These are phyloP conservation scores for Microtus montanus DNA, from an alignment of 2,113 vertebrate species.

Conservation along the genomic window DNA sequence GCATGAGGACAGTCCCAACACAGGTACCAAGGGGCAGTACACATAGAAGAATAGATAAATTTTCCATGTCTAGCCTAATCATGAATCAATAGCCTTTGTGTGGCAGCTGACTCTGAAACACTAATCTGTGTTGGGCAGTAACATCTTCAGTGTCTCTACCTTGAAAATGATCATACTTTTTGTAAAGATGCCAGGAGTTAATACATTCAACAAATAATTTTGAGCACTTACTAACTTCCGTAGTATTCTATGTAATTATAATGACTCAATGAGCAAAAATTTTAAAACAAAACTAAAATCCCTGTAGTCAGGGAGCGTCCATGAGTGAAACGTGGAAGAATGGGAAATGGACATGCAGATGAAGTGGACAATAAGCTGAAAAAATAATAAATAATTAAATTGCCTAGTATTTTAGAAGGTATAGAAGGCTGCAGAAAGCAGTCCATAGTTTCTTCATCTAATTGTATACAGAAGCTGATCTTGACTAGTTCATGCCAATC, in stretches of 20 bases:
- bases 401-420: not conserved
- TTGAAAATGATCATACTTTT: not conserved
- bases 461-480: not conserved
- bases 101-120: not conserved
- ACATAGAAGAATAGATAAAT: constrained; percentile 6
- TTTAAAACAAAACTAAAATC: not conserved
- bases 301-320: not conserved
- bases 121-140: not conserved
- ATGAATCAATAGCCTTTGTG: not conserved
- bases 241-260: not conserved
- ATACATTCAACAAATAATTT: not conserved
- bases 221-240: not conserved
- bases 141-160: constrained; percentile 17
- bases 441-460: not conserved
- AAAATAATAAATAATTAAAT: not conserved
- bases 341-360: rapidly evolving
- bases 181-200: not conserved
- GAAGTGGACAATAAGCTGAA: not conserved
- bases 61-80: not conserved
- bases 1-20: not conserved
- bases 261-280: not conserved
- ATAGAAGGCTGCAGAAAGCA: not conserved
- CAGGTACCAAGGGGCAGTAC: not conserved
- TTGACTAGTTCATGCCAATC: constrained; percentile 5
- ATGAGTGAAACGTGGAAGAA: not conserved